Evolutionary conservation across 1,140 invertebrate genomes (phyloP), one percentile per base, ranked within the genome.

Genomic region (Pygmarrhopalites habei): DNA sequence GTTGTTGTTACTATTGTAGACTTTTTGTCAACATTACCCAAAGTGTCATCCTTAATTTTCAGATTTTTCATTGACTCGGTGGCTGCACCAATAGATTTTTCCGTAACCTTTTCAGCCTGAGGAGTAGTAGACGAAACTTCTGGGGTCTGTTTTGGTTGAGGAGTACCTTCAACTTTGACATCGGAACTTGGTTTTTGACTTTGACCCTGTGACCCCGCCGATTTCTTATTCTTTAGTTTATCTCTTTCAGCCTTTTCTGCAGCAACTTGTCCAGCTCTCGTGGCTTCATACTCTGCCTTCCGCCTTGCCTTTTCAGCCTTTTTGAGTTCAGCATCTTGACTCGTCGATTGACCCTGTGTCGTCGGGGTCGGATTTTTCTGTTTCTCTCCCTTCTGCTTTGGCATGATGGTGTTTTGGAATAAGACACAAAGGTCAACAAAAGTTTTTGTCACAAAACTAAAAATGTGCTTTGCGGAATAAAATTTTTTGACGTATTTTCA

Each of bases 171-270:
- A 28, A 3, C 51, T 28, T 7, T 23, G 7, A 10, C 7, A 49
- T 5, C 46, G 7, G 51, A 7, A 12, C 14, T 4, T 32, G 51
- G 51, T 14, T 55, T 7, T n/a, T 15, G 46, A 15, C 21, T 23
- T 12, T 29, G 26, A 32, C 29, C 29, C 29, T 55, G n/a, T n/a
- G n/a, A n/a, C n/a, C n/a, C 23, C 26, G 23, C 51, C 21, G 26
- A 15, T 14, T 55, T 55, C 51, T 55, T 55, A 28, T 55, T 28
- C 51, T 55, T 12, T 21, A n/a, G n/a, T n/a, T n/a, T n/a, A n/a
- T 32, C 51, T 29, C 29, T 55, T 26, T 55, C 29, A 7, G 51
- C 51, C 23, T 55, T 55, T 7, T 12, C 26, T 32, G 51, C 51
- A 5, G 14, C 51, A 29, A 55, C 29, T 32, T 55, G 5, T 12